Conservation (phyloP, 2,797 vertebrate species). For the Myiothlypis coronata region DNA sequence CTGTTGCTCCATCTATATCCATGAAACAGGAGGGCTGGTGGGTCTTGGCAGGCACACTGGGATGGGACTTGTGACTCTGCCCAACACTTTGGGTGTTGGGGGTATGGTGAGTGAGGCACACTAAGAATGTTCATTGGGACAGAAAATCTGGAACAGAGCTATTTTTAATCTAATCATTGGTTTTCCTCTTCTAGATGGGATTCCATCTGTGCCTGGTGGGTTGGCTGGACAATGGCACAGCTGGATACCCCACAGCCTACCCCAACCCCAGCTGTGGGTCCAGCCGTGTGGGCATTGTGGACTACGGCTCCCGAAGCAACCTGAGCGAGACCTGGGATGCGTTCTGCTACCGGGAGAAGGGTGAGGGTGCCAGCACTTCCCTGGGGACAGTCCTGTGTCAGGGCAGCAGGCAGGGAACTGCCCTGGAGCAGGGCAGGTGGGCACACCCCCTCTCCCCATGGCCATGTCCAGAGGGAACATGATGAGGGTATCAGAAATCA, state of each 20-base stretch:
- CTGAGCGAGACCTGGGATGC: slow-evolving; percentile 84
- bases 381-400: neutral
- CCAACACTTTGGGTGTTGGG: neutral
- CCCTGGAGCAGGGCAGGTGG: fast-evolving
- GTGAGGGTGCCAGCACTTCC: slow-evolving; percentile 48
- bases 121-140: neutral
- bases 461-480: fast-evolving
- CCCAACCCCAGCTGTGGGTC: slow-evolving; percentile 83
- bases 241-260: slow-evolving; percentile 86
- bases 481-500: neutral
- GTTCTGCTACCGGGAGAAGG: slow-evolving; percentile 88
- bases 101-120: fast-evolving
- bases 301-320: slow-evolving; percentile 81
- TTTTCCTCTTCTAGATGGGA: slow-evolving; percentile 79
- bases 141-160: neutral
- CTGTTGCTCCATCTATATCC: neutral
- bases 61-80: neutral
- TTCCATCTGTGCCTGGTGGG: slow-evolving; percentile 90
- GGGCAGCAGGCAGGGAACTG: neutral
- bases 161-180: neutral
- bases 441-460: neutral
- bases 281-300: slow-evolving; percentile 84
- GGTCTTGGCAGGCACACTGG: neutral
- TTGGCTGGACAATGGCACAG: slow-evolving; percentile 86
- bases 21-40: neutral